Evolutionary conservation across 2,888 invertebrate genomes (phyloP), one percentile per base, ranked within the genome.

Genomic region (Rhingia rostrata): DNA sequence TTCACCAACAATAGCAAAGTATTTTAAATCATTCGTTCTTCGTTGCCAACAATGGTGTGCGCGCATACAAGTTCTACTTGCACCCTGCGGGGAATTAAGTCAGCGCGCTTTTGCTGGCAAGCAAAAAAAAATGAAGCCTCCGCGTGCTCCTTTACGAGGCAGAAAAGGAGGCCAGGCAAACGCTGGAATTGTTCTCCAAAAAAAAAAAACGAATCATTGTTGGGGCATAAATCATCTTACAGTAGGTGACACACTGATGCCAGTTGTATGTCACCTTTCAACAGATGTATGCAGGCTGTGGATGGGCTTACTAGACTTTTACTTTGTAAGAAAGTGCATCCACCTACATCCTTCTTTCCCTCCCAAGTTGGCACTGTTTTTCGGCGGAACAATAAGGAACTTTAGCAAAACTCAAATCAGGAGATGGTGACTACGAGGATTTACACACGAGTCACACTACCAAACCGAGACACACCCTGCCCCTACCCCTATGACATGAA

Each of bases 1-100:
- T 82, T 77, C 43, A 33, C 49, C 41, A 77, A 72, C 82, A 82
- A 82, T 82, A 35, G 82, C 61, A 72, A 82, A 82, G 82, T 82
- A 77, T 77, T 77, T 82, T 77, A 77, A 77, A 82, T 82, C 82
- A 77, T 72, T 82, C 77, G 77, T 82, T 72, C 72, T 72, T 66
- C 61, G 41, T 45, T 77, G 77, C 77, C 82, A 82, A 82, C 82
- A 82, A 66, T 54, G 72, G 69, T 30, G 47, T 49, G 49, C 49
- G 4, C 39, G 39, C 10, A 6, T 32, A 53, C 54, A 74, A 74
- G 56, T 69, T 75, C 39, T 58, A 45, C 64, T 69, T 45, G 41
- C 51, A 35, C 45, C 77, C 77, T 61, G 43, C 61, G 60, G 77
- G 72, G 82, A 77, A 82, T 82, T 82, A 72, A 82, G 66, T 72